Evolutionary conservation across 2,888 invertebrate species (phyloP).

Genomic region (Pachliopta kotzebuea): DNA sequence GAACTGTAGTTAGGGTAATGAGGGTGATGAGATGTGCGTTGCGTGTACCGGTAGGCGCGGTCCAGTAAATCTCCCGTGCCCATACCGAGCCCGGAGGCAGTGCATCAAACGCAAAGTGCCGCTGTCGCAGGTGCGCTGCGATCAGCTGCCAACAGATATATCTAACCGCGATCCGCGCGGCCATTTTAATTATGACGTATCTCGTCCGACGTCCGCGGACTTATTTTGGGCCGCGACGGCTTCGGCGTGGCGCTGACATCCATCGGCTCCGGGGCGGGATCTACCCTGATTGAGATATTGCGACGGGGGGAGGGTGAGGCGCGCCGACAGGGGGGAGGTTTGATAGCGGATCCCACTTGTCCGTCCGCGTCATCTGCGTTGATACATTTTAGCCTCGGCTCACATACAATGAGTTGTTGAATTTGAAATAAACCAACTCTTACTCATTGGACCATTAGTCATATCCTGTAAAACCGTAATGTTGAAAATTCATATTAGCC

Average conservation of each 20-base stretch:
- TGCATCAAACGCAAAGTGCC: slow-evolving; percentile 49
- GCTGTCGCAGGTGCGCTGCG: slow-evolving; percentile 45
- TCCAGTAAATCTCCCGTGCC: slow-evolving; percentile 38
- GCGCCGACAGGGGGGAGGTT: slow-evolving; percentile 10
- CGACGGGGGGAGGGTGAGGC: no score
- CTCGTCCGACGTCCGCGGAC: slow-evolving; percentile 11
- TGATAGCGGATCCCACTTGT: neutral
- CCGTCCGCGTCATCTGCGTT: neutral
- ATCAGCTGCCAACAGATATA: slow-evolving; percentile 47
- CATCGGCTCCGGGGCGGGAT: slow-evolving; percentile 12
- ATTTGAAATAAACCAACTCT: no score
- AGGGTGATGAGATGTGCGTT: no score
- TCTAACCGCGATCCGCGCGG: slow-evolving; percentile 33
- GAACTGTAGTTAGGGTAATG: no score
- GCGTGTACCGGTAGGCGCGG: slow-evolving; percentile 7
- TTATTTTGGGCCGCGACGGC: slow-evolving; percentile 19
- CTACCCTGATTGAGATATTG: slow-evolving; percentile 25
- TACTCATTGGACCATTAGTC: no score
- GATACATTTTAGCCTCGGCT: neutral
- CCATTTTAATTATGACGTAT: slow-evolving; percentile 43
- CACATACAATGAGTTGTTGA: neutral
- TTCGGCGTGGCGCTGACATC: slow-evolving; percentile 5
- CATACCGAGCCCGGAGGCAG: slow-evolving; percentile 33
- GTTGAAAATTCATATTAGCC: no score
- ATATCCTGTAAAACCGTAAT: no score